phyloP scores from a whole-genome alignment of 2,797 vertebrate genomes.

The Danio aesculapii region DNA sequence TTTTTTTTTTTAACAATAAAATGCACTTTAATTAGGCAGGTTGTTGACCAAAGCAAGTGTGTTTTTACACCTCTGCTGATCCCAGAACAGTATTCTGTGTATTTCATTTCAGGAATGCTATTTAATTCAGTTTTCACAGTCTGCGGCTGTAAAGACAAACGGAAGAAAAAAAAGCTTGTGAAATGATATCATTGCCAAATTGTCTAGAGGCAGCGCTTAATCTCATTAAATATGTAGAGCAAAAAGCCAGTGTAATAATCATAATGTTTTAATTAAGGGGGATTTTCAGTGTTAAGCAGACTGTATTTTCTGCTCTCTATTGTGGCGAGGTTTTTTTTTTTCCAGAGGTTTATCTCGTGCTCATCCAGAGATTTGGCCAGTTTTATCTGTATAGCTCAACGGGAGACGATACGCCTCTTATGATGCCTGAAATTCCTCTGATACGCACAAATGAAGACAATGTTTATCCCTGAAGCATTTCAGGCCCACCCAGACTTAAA shows the following conservation, averaged over 20 bases:
- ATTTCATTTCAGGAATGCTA: slow-evolving; percentile 1
- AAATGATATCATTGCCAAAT: slow-evolving; percentile 64
- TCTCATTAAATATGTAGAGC: slow-evolving; percentile 67
- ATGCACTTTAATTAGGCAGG: no score
- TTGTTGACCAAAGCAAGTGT: background rate
- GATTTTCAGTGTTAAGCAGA: slow-evolving; percentile 70
- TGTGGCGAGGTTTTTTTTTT: slow-evolving; percentile 46
- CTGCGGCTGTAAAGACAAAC: slow-evolving; percentile 60
- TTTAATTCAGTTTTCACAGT: slow-evolving; percentile 23
- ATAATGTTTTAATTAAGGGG: slow-evolving; percentile 74
- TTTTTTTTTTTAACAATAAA: no score
- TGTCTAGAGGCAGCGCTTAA: slow-evolving; percentile 71
- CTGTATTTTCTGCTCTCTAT: slow-evolving; percentile 48
- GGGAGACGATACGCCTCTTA: slow-evolving; percentile 46
- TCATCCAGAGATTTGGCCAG: slow-evolving; percentile 59
- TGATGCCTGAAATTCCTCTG: slow-evolving; percentile 7
- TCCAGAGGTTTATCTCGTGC: slow-evolving; percentile 50
- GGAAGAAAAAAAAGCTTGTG: slow-evolving; percentile 73
- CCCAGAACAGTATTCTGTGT: background rate
- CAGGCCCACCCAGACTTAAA: slow-evolving; percentile 12
- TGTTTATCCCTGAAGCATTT: slow-evolving; percentile 5
- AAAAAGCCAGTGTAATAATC: slow-evolving; percentile 58
- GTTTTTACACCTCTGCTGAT: background rate
- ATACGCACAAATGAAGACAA: slow-evolving; percentile 15
- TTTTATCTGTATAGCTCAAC: slow-evolving; percentile 24